Evolutionary conservation across 2,888 invertebrate species (phyloP).

Genomic region (Exephanes ischioxanthus): DNA sequence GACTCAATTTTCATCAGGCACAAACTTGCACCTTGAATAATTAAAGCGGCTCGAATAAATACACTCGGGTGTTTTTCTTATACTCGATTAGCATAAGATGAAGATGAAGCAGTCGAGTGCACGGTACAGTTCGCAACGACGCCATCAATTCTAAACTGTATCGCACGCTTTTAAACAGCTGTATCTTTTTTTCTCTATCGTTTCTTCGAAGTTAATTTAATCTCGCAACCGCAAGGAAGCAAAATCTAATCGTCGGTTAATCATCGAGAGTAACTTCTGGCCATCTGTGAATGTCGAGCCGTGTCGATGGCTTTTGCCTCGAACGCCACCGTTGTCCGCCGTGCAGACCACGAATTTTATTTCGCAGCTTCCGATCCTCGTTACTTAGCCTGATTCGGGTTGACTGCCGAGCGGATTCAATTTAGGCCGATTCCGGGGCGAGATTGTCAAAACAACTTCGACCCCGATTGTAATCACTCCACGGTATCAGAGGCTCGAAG

Average conservation of each 20-base stretch:
- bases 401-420: slow-evolving; percentile 10
- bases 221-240: slow-evolving; percentile 42
- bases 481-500: neutral
- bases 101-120: neutral
- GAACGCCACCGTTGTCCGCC: slow-evolving; percentile 41
- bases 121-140: neutral
- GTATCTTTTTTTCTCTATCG: neutral
- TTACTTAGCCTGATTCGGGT: slow-evolving; percentile 38
- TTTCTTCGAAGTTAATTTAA: neutral
- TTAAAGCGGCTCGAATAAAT: slow-evolving; percentile 81
- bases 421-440: slow-evolving; percentile 31
- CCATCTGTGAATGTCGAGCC: slow-evolving; percentile 81
- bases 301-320: slow-evolving; percentile 53
- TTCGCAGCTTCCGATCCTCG: slow-evolving; percentile 25
- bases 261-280: slow-evolving; percentile 81
- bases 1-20: slow-evolving; percentile 82
- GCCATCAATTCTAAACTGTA: neutral
- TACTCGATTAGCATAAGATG: neutral
- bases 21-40: slow-evolving; percentile 84
- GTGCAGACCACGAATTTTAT: slow-evolving; percentile 40
- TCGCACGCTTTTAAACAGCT: neutral
- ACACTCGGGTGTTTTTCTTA: slow-evolving; percentile 25
- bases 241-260: slow-evolving; percentile 82
- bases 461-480: slow-evolving; percentile 31
- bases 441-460: slow-evolving; percentile 43